Percentiles rank a stretch among this genome's conserved stretches.
These are phyloP conservation scores for Griposia aprilina DNA, from an alignment of 2,888 invertebrate genomes.

Conservation along the genomic window DNA sequence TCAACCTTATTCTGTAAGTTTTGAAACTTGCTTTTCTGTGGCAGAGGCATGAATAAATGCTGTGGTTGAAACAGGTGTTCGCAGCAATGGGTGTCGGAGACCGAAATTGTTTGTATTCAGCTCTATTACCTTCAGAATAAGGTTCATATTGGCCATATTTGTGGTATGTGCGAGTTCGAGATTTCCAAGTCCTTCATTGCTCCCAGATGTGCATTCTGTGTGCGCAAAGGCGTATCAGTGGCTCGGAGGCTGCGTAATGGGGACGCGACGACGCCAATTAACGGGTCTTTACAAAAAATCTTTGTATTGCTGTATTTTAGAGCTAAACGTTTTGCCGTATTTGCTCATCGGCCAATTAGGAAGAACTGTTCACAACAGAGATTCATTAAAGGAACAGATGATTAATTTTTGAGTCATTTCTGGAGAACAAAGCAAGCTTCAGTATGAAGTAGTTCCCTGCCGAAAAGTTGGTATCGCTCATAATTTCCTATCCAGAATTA, in stretches of 20 bases:
- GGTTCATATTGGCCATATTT: slow-evolving; percentile 57
- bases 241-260: slow-evolving; percentile 82
- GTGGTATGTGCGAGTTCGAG: slow-evolving; percentile 45
- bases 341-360: slow-evolving; percentile 57
- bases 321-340: slow-evolving; percentile 52
- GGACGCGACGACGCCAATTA: slow-evolving; percentile 85
- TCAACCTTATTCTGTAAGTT: slow-evolving; percentile 38
- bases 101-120: slow-evolving; percentile 42
- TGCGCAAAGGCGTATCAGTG: slow-evolving; percentile 85
- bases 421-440: slow-evolving; percentile 21
- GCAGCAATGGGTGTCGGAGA: slow-evolving; percentile 78
- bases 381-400: slow-evolving; percentile 41
- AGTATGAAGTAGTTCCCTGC: background rate
- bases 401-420: slow-evolving; percentile 44
- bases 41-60: slow-evolving; percentile 75
- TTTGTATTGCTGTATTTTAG: slow-evolving; percentile 65
- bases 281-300: slow-evolving; percentile 77
- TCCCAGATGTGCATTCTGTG: slow-evolving; percentile 89
- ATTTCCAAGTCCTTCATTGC: slow-evolving; percentile 78
- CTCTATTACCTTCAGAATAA: slow-evolving; percentile 21
- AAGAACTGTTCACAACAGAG: slow-evolving; percentile 36
- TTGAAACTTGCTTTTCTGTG: slow-evolving; percentile 68
- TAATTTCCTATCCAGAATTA: background rate
- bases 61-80: slow-evolving; percentile 90
- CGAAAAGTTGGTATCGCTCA: background rate